Evolutionary conservation across 2,797 vertebrate species (phyloP).

Genomic region (Dromococcyx pavoninus): DNA sequence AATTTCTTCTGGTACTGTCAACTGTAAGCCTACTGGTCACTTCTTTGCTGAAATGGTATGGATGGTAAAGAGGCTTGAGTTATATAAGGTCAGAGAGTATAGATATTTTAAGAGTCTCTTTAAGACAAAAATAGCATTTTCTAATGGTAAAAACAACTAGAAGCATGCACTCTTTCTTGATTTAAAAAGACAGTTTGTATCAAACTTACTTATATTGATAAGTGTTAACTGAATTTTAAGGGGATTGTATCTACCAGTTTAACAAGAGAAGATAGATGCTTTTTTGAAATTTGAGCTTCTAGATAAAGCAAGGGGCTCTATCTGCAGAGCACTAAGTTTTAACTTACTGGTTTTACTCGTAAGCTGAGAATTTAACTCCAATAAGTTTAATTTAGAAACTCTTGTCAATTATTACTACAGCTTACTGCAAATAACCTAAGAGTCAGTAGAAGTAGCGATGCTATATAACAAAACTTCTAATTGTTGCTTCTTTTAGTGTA

Average conservation of each 20-base stretch:
- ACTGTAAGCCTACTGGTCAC: neutral
- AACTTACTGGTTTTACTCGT: neutral
- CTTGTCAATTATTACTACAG: neutral
- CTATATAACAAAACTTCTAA: neutral
- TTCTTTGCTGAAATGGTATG: neutral
- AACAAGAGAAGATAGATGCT: neutral
- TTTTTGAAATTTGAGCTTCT: neutral
- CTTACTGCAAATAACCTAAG: neutral
- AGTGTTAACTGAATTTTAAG: neutral
- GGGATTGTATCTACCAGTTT: neutral
- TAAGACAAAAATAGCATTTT: neutral
- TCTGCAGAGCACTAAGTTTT: neutral
- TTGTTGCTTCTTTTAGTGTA: constrained; percentile 74
- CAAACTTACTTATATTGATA: neutral
- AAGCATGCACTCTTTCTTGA: neutral
- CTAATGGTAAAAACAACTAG: neutral
- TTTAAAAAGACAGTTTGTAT: neutral
- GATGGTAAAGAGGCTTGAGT: neutral
- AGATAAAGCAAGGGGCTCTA: neutral
- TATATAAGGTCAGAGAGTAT: neutral
- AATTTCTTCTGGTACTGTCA: neutral
- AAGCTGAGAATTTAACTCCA: neutral
- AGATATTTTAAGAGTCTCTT: neutral
- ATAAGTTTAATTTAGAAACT: neutral
- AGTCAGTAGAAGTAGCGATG: neutral